These are phyloP conservation scores for Menidia menidia DNA, from an alignment of 2,797 vertebrate genomes.

Conservation along the genomic window DNA sequence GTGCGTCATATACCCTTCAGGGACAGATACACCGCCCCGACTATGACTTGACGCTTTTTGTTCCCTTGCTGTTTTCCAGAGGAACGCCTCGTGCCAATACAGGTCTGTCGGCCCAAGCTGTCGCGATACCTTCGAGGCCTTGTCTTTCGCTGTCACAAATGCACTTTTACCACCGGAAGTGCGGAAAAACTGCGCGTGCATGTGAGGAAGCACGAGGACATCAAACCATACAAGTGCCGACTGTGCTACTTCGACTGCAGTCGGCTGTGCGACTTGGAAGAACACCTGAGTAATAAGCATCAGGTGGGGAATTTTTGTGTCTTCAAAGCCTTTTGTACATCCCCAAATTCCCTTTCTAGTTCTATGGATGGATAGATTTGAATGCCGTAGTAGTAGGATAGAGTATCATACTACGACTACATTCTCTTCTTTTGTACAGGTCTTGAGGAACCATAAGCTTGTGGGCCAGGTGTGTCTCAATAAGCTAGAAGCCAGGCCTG, in stretches of 20 bases:
- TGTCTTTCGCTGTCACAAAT: slow-evolving; percentile 94
- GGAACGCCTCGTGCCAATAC: slow-evolving; percentile 91
- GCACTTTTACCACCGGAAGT: slow-evolving; percentile 92
- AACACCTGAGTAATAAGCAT: slow-evolving; percentile 85
- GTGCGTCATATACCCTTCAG: slow-evolving; percentile 68
- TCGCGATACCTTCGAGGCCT: slow-evolving; percentile 90
- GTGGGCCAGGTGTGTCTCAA: slow-evolving; percentile 75
- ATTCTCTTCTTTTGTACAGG: slow-evolving; percentile 46
- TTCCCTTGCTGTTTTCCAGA: slow-evolving; percentile 76
- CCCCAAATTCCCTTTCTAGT: no score
- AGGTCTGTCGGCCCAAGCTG: slow-evolving; percentile 91
- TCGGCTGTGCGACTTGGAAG: slow-evolving; percentile 89
- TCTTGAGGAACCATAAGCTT: slow-evolving; percentile 77
- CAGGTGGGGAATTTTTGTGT: slow-evolving; percentile 63
- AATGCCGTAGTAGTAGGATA: no score
- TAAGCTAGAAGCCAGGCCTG: slow-evolving; percentile 40
- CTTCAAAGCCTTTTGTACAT: background rate
- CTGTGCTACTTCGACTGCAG: slow-evolving; percentile 93
- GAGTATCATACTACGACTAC: no score
- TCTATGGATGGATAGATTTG: no score
- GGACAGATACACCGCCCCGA: background rate
- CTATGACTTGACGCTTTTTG: background rate
- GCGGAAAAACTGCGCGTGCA: slow-evolving; percentile 89
- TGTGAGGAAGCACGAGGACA: slow-evolving; percentile 88
- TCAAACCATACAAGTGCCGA: slow-evolving; percentile 91